These are phyloP conservation scores for Dione juno DNA, from an alignment of 2,888 invertebrate genomes.

Conservation along the genomic window DNA sequence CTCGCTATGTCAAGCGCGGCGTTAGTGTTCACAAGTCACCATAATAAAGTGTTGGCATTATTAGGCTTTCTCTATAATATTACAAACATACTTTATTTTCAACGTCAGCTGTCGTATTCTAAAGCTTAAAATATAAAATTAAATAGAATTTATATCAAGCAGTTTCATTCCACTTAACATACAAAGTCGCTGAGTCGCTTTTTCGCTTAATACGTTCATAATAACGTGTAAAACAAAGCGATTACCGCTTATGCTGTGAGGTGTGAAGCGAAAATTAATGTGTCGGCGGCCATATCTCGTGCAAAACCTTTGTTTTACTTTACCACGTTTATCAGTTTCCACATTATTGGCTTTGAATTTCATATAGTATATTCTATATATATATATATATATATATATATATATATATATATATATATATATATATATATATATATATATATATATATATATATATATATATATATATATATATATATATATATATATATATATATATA, in stretches of 20 bases:
- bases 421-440: too few species aligned
- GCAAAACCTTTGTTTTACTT: constrained; percentile 1
- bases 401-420: too few species aligned
- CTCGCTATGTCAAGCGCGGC: too few species aligned
- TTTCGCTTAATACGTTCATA: background rate
- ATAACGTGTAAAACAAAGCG: constrained; percentile 17
- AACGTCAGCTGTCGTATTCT: background rate
- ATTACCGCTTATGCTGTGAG: constrained; percentile 19
- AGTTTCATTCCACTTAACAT: background rate
- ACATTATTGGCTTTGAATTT: constrained; percentile 5
- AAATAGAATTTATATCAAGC: background rate
- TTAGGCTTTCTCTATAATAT: too few species aligned
- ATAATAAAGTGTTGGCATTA: too few species aligned
- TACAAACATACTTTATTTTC: too few species aligned
- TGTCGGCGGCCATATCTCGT: background rate
- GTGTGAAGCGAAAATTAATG: constrained; percentile 29
- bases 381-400: too few species aligned
- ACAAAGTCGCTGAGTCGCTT: background rate
- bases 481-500: too few species aligned
- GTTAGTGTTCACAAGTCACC: too few species aligned
- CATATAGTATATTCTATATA: background rate
- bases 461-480: too few species aligned
- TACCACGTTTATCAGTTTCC: constrained; percentile 15
- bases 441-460: too few species aligned
- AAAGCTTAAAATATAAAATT: background rate